These are phyloP conservation scores for Scaptomyza flava DNA, from an alignment of 2,888 invertebrate genomes.

Conservation along the genomic window DNA sequence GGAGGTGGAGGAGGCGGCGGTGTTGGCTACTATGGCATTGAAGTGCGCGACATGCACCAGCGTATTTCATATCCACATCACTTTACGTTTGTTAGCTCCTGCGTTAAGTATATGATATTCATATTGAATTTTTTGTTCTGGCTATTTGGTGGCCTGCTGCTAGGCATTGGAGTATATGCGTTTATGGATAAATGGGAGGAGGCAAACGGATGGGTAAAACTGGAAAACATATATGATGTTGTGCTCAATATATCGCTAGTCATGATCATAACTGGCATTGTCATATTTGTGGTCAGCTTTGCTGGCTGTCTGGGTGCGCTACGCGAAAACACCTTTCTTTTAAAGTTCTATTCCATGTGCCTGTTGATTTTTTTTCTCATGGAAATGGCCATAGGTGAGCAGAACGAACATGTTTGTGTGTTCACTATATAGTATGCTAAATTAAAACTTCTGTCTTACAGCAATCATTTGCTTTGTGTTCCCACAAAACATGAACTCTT, in stretches of 20 bases:
- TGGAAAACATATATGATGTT: slow-evolving; percentile 94
- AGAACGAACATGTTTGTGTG: not conserved
- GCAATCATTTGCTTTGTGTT: slow-evolving; percentile 97
- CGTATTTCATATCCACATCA: slow-evolving; percentile 81
- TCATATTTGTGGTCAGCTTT: slow-evolving; percentile 97
- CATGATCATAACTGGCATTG: slow-evolving; percentile 93
- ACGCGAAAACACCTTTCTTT: slow-evolving; percentile 95
- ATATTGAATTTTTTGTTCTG: slow-evolving; percentile 86
- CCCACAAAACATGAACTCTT: slow-evolving; percentile 93
- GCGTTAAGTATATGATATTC: slow-evolving; percentile 84
- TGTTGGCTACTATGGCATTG: slow-evolving; percentile 81
- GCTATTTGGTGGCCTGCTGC: slow-evolving; percentile 94
- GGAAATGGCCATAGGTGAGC: slow-evolving; percentile 90
- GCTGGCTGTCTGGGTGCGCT: slow-evolving; percentile 92
- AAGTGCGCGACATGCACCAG: slow-evolving; percentile 80
- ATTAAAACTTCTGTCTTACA: slow-evolving; percentile 9
- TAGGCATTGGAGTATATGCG: slow-evolving; percentile 95
- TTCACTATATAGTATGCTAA: not conserved
- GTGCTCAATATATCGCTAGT: slow-evolving; percentile 95
- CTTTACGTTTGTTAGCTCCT: slow-evolving; percentile 81
- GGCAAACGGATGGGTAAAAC: slow-evolving; percentile 92
- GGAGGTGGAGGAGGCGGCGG: slow-evolving; percentile 75
- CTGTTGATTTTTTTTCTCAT: slow-evolving; percentile 94
- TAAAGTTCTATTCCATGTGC: slow-evolving; percentile 96
- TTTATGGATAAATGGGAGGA: slow-evolving; percentile 95